Conservation (phyloP, 2,113 vertebrate species). For the Limnothrissa miodon region DNA sequence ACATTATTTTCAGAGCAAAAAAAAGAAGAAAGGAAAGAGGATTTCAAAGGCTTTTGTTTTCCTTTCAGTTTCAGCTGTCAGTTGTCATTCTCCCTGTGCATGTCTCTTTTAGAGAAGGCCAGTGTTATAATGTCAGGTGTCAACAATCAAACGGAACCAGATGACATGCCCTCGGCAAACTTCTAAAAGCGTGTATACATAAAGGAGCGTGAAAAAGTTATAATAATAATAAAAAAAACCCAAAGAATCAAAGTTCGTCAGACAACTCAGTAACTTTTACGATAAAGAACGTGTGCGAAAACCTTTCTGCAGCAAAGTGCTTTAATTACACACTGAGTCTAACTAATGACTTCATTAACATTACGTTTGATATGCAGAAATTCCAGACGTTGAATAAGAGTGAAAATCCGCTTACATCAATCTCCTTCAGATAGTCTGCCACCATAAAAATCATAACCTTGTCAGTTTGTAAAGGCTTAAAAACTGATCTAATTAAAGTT, state of each 20-base stretch:
- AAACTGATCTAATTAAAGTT: slow-evolving; percentile 62
- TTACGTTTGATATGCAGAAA: slow-evolving; percentile 44
- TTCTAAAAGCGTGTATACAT: background rate
- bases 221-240: too few species aligned
- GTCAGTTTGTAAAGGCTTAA: slow-evolving; percentile 64
- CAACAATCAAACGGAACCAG: slow-evolving; percentile 7
- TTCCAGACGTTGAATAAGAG: slow-evolving; percentile 45
- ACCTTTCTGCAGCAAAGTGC: slow-evolving; percentile 31
- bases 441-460: slow-evolving; percentile 54
- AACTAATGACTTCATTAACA: slow-evolving; percentile 43
- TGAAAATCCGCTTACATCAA: slow-evolving; percentile 57
- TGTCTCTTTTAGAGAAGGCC: background rate
- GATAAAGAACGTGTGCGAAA: background rate
- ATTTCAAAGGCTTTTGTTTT: background rate
- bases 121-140: slow-evolving; percentile 6
- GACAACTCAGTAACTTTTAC: slow-evolving; percentile 24
- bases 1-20: background rate
- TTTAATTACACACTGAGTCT: slow-evolving; percentile 38
- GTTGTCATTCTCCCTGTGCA: slow-evolving; percentile 1
- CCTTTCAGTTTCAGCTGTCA: background rate
- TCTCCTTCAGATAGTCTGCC: slow-evolving; percentile 52
- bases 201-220: background rate
- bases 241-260: background rate
- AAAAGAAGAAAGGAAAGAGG: background rate
- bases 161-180: slow-evolving; percentile 1